Conservation (phyloP, 2,797 vertebrate species). For the Cyprinodon diabolis region DNA sequence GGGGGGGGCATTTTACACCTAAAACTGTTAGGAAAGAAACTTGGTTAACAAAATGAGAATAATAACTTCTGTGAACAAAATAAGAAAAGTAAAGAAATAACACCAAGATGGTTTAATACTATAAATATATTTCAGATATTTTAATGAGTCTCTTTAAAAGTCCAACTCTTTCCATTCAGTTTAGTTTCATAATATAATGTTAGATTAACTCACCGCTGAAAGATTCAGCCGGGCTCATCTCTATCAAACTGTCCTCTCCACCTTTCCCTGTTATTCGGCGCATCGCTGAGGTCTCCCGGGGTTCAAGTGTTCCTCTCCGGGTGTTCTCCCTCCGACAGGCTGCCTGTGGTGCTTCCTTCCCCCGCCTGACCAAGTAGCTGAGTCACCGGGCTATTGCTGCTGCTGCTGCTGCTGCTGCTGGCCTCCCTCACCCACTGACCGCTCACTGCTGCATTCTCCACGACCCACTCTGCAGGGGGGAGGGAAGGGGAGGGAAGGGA, state of each 20-base stretch:
- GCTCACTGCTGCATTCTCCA: slow-evolving; percentile 23
- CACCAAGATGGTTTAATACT: too few relatives aligned
- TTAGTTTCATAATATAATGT: too few relatives aligned
- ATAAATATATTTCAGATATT: too few relatives aligned
- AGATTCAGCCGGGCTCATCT: slow-evolving; percentile 77
- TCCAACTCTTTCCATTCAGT: too few relatives aligned
- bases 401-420: neutral
- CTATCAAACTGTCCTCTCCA: slow-evolving; percentile 75
- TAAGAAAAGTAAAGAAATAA: too few relatives aligned
- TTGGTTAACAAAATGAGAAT: too few relatives aligned
- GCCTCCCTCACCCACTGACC: slow-evolving; percentile 28
- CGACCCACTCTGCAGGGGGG: slow-evolving; percentile 18
- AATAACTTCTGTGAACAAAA: too few relatives aligned
- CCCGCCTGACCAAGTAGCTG: neutral
- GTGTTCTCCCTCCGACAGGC: neutral
- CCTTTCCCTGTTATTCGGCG: slow-evolving; percentile 66
- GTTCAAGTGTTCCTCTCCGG: neutral
- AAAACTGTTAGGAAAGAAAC: neutral
- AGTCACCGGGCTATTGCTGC: neutral
- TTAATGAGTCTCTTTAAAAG: too few relatives aligned
- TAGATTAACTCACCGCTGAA: slow-evolving; percentile 60
- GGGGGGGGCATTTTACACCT: neutral
- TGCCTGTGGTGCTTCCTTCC: neutral
- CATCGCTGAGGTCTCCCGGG: slow-evolving; percentile 56
- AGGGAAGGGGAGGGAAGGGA: neutral